phyloP scores from a whole-genome alignment of 2,797 vertebrate species.

The Cryptoprocta ferox region DNA sequence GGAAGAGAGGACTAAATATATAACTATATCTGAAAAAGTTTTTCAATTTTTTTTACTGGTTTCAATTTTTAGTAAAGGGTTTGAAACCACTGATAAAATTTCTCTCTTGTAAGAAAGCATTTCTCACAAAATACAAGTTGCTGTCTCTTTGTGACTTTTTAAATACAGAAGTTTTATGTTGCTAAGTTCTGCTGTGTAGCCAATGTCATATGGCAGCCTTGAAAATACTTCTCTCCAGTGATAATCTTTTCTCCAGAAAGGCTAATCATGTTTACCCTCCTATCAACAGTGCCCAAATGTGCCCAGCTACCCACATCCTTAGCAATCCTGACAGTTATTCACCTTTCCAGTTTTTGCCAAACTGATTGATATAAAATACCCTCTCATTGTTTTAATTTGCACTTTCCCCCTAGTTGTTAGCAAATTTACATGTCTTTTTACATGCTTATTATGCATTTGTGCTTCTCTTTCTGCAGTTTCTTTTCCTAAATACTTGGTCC shows the following conservation, averaged over 20 bases:
- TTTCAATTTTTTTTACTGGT: neutral
- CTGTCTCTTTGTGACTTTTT: neutral
- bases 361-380: neutral
- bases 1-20: neutral
- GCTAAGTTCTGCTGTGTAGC: neutral
- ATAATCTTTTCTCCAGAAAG: neutral
- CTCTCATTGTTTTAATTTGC: neutral
- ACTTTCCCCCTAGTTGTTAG: neutral
- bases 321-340: neutral
- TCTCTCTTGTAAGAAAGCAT: neutral
- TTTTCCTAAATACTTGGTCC: neutral
- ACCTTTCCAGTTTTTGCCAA: neutral
- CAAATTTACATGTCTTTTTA: neutral
- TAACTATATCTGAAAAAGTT: neutral
- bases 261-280: neutral
- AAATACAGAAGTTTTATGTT: neutral
- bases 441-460: neutral
- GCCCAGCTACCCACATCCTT: neutral
- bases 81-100: neutral
- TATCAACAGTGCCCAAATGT: neutral
- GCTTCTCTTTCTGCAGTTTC: neutral
- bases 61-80: neutral
- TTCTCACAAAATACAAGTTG: neutral
- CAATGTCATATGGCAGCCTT: neutral
- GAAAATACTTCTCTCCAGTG: neutral